Conservation (phyloP, 2,797 vertebrate species). For the Sorex maritimensis region DNA sequence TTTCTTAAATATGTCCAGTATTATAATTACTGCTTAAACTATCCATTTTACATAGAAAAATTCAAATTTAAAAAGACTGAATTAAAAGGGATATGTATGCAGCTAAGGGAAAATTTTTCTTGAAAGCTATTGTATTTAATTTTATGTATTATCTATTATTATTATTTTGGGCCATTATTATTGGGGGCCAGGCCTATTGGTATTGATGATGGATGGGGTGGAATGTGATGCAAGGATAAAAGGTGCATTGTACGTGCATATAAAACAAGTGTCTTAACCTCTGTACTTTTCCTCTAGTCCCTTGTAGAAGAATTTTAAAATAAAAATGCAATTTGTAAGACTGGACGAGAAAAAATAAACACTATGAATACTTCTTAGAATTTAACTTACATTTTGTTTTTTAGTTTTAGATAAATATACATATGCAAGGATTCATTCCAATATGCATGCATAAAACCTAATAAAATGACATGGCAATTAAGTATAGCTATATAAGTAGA, state of each 20-base stretch:
- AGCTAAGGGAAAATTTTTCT: not conserved
- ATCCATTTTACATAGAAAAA: constrained; percentile 8
- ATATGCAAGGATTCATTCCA: not conserved
- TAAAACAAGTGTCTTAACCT: too few relatives aligned
- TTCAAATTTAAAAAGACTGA: constrained; percentile 13
- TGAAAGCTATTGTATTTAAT: not conserved
- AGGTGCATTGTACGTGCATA: too few relatives aligned
- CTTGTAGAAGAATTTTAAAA: not conserved
- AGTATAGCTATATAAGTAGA: not conserved
- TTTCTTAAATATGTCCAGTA: constrained; percentile 12
- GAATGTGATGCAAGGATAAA: too few relatives aligned
- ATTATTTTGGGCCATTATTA: too few relatives aligned
- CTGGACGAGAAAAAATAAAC: not conserved
- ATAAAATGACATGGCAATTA: not conserved
- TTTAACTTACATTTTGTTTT: not conserved
- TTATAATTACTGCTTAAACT: constrained; percentile 59
- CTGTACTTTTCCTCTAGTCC: too few relatives aligned
- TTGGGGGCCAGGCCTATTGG: too few relatives aligned
- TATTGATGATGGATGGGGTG: too few relatives aligned
- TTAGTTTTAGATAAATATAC: not conserved
- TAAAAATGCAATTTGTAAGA: constrained; percentile 48
- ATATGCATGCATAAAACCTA: not conserved
- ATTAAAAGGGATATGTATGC: not conserved
- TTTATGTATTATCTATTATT: too few relatives aligned
- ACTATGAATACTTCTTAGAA: not conserved